Evolutionary conservation across 2,113 vertebrate species (phyloP).

Genomic region (Pachypanchax playfairii): DNA sequence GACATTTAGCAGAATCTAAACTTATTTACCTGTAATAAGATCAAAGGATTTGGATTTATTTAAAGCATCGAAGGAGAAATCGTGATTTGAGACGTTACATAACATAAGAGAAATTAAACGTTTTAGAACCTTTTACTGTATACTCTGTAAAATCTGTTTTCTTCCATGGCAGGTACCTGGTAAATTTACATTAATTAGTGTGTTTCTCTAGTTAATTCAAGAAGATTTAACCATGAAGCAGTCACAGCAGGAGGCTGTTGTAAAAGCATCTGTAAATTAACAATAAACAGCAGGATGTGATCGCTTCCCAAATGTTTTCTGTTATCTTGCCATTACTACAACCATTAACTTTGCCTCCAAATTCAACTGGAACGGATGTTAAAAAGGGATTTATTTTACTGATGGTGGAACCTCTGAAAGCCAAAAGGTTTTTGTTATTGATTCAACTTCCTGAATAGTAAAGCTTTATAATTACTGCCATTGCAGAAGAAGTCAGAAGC

Average conservation of each 20-base stretch:
- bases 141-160: too few species aligned
- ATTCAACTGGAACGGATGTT: slow-evolving; percentile 12
- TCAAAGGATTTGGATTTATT: too few species aligned
- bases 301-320: slow-evolving; percentile 19
- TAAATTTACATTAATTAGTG: slow-evolving; percentile 16
- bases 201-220: neutral
- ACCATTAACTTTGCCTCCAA: neutral
- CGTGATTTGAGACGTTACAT: too few species aligned
- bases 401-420: slow-evolving; percentile 1
- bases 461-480: too few species aligned
- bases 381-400: slow-evolving; percentile 4
- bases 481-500: neutral
- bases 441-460: neutral
- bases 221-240: neutral
- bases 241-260: neutral
- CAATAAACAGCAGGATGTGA: slow-evolving; percentile 21
- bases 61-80: too few species aligned
- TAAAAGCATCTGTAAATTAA: slow-evolving; percentile 6
- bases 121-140: too few species aligned
- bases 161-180: too few species aligned
- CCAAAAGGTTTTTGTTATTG: neutral
- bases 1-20: too few species aligned
- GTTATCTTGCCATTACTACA: slow-evolving; percentile 8
- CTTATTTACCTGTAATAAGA: too few species aligned
- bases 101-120: too few species aligned